Percentiles rank a stretch among this genome's conserved stretches.
Evolutionary conservation across 2,797 vertebrate species (phyloP).

Genomic region (Erpetoichthys calabaricus): DNA sequence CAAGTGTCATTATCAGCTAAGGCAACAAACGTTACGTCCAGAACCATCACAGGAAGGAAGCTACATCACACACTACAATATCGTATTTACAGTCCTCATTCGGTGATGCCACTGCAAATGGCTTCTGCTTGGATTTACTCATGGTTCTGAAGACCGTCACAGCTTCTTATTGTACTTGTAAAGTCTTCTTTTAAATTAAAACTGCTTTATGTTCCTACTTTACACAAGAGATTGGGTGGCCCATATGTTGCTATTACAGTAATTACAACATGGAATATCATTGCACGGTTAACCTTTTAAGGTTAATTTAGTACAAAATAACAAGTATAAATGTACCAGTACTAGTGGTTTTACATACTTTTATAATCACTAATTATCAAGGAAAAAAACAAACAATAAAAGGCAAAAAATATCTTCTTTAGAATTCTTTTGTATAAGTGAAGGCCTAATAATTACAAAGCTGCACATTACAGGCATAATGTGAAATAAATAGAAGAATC

Average conservation of each 20-base stretch:
- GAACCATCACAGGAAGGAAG: slow-evolving; percentile 52
- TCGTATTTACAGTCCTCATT: slow-evolving; percentile 38
- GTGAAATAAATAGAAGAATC: slow-evolving; percentile 82
- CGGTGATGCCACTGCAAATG: slow-evolving; percentile 35
- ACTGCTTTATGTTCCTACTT: slow-evolving; percentile 37
- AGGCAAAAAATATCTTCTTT: slow-evolving; percentile 34
- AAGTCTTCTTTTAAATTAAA: slow-evolving; percentile 29
- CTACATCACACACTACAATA: slow-evolving; percentile 42
- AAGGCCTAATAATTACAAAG: slow-evolving; percentile 76
- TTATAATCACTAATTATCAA: slow-evolving; percentile 46
- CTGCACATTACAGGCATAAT: slow-evolving; percentile 67
- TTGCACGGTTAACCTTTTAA: slow-evolving; percentile 65
- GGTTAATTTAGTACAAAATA: slow-evolving; percentile 62
- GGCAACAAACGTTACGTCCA: slow-evolving; percentile 53
- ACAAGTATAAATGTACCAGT: slow-evolving; percentile 60
- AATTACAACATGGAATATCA: slow-evolving; percentile 68
- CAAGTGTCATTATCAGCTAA: slow-evolving; percentile 53
- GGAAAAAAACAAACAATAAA: slow-evolving; percentile 24
- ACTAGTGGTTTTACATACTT: slow-evolving; percentile 55
- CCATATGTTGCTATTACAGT: slow-evolving; percentile 49
- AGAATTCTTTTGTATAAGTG: slow-evolving; percentile 63
- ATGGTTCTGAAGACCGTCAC: slow-evolving; percentile 44
- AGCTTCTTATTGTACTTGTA: slow-evolving; percentile 32
- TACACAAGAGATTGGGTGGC: slow-evolving; percentile 45
- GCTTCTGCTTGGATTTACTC: slow-evolving; percentile 28